Base-by-base conservation (phyloP, 2,888 invertebrate species). In the Acanthacorydalis orientalis region DNA sequence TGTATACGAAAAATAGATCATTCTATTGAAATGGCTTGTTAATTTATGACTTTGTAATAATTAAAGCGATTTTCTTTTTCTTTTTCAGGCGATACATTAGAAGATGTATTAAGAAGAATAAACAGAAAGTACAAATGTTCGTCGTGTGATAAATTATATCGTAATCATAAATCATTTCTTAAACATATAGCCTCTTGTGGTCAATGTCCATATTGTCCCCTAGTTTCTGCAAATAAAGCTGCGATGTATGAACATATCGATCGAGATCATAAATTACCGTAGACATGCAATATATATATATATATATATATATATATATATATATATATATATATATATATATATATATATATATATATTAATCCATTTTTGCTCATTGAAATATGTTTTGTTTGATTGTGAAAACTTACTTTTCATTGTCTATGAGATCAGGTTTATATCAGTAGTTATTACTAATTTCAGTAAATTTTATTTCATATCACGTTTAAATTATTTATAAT, bases 221-320 rank as follows among this genome's bases (percentile, higher is more conserved):
- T 35, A 16, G 31, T 42, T 43, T 42, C 34, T 12, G 12, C 42
- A 31, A 32, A 16, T 32, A 42, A 31, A 40, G 16, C 11, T 9
- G 31, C 15, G 9, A 38, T 46, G 46, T 39, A 12, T 31, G 12
- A 40, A 7, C 46, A 46, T 40, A 39, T 46, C 15, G 39, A 40
- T 12, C 9, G 31, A 31, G 39, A 14, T 41, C 41, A 41, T 23
- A 41, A 41, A 16, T 9, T 41, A 41, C 41, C 23, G 8, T 12
- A 41, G 1, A 59, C 55, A 44, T 63, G 58, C 44, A 41, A 23
- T 23, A 23, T 23, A 23, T 10, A 41, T 15, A 12, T 40, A 40
- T 23, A 15, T 16, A n/a, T 23, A 15, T 10, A 40, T 15, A 41
- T 41, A n/a, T 41, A 16, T 14, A 41, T 3, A 41, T 41, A 11